Percentiles rank a stretch among this genome's conserved stretches.
These are phyloP conservation scores for Phaethornis superciliosus DNA, from an alignment of 2,113 vertebrate genomes.

Conservation along the genomic window DNA sequence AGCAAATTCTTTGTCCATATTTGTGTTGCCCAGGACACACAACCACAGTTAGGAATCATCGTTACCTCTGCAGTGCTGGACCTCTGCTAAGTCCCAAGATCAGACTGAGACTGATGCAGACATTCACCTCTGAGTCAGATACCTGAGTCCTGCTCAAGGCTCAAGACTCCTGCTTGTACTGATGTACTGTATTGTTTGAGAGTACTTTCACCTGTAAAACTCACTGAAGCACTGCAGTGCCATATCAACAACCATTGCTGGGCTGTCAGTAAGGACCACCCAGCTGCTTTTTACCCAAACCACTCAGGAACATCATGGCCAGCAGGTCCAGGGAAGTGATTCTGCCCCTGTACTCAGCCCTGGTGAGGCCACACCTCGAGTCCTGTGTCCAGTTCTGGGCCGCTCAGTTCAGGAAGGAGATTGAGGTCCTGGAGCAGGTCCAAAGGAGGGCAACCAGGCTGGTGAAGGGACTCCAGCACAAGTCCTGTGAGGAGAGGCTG, in stretches of 20 bases:
- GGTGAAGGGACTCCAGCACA: too few species aligned
- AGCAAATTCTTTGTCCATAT: background rate
- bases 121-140: background rate
- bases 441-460: too few species aligned
- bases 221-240: background rate
- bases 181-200: background rate
- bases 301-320: too few species aligned
- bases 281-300: background rate
- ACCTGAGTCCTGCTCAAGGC: background rate
- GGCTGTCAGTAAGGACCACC: background rate
- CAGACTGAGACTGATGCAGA: background rate
- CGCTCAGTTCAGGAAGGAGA: too few species aligned
- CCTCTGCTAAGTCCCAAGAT: background rate
- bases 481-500: too few species aligned
- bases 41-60: accelerated
- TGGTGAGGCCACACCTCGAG: too few species aligned
- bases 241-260: background rate
- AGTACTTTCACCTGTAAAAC: background rate
- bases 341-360: too few species aligned
- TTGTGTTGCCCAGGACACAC: background rate
- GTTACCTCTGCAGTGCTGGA: background rate
- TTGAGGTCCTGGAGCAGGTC: too few species aligned
- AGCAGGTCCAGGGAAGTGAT: too few species aligned
- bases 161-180: background rate
- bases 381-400: too few species aligned